Base-by-base conservation (phyloP, 2,888 invertebrate species). In the Callimorpha dominula region DNA sequence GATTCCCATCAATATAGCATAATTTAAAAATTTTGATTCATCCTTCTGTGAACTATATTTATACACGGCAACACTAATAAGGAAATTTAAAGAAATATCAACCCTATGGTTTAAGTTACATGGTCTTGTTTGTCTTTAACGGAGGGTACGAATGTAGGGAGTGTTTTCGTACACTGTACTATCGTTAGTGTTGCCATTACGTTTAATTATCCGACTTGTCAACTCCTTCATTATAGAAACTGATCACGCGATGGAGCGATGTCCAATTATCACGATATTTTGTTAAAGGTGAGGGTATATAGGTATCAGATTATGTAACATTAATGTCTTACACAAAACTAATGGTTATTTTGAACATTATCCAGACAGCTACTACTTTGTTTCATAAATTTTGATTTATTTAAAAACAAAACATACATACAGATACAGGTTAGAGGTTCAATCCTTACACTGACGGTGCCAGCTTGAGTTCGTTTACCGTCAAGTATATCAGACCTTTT, bases 161-260 rank as follows among this genome's bases (percentile, higher is more conserved):
- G 79, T 80, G 79, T 76, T 81, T 69, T 76, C 72, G 72, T 77
- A 76, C 73, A 67, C 64, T 72, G 72, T 75, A 74, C 68, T 77
- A 71, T 73, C 64, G 71, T 70, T 75, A 74, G 78, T 80, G 75
- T 73, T 75, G 75, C 78, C 77, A 77, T 81, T 84, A 75, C 78
- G 74, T 78, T 83, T 84, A 84, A 84, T 84, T 83, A 81, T 84
- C 63, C 43, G 72, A 72, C 75, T 82, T 84, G 81, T 82, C 81
- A 80, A 83, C 84, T 84, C 73, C 70, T 79, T 80, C 74, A 78
- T 79, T 81, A 83, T 79, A 54, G 73, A 73, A 65, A 63, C 65
- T 70, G 71, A 66, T 78, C 84, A 84, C 85, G 84, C 84, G 72
- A 82, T 71, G 62, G 67, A 65, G 57, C 75, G 71, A 83, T 84